phyloP scores from a whole-genome alignment of 2,888 invertebrate species.

The Drosophila picticornis region DNA sequence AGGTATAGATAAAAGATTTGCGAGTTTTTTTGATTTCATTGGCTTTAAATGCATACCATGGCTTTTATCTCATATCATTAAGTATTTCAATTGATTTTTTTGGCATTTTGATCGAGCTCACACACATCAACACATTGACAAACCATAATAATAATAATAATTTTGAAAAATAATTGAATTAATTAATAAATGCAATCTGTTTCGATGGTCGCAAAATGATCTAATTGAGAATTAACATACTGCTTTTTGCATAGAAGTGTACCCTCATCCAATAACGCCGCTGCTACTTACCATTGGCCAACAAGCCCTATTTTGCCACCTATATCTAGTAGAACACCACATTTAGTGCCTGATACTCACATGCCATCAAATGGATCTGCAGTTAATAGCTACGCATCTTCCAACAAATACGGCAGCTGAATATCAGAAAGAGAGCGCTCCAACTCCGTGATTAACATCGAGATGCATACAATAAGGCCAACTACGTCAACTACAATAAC shows the following conservation, averaged over 20 bases:
- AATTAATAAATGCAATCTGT: constrained; percentile 11
- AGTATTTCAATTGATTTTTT: constrained; percentile 19
- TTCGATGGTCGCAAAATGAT: constrained; percentile 18
- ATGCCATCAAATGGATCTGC: constrained; percentile 85
- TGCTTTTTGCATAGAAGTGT: constrained; percentile 85
- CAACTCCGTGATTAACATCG: constrained; percentile 81
- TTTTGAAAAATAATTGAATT: not conserved
- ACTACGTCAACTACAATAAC: constrained; percentile 21
- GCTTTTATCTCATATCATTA: constrained; percentile 49
- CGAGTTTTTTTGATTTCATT: constrained; percentile 12
- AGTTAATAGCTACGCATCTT: constrained; percentile 85
- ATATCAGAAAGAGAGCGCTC: constrained; percentile 84
- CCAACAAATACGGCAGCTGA: constrained; percentile 85
- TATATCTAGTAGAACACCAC: constrained; percentile 89
- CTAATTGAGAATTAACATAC: constrained; percentile 79
- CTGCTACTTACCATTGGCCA: constrained; percentile 92
- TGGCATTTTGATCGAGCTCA: constrained; percentile 60
- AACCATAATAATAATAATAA: constrained; percentile 23
- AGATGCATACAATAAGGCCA: constrained; percentile 74
- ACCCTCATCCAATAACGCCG: constrained; percentile 86
- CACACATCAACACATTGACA: constrained; percentile 45
- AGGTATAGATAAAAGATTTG: not conserved
- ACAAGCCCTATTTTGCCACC: constrained; percentile 91
- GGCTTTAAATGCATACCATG: constrained; percentile 44
- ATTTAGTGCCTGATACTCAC: constrained; percentile 90